Conservation (phyloP, 1,140 invertebrate genomes). For the Bicyclus anynana region DNA sequence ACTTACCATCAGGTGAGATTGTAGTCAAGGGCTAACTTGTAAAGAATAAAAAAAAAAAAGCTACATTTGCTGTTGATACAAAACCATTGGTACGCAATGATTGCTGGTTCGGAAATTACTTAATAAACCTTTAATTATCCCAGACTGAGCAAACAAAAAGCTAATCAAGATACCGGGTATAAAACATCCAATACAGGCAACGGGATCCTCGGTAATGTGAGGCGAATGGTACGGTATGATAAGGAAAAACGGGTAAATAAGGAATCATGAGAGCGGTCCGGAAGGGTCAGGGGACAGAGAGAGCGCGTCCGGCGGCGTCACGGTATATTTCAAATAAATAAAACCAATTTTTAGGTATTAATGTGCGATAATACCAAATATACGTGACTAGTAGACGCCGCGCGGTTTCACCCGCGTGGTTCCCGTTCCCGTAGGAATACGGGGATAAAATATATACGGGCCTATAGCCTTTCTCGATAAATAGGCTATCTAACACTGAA, state of each 20-base stretch:
- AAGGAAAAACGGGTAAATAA: constrained; percentile 72
- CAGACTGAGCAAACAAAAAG: constrained; percentile 31
- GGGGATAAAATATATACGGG: no score
- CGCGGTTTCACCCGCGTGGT: no score
- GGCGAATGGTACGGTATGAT: constrained; percentile 61
- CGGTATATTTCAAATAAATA: constrained; percentile 15
- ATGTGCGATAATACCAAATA: not conserved
- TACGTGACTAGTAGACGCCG: no score
- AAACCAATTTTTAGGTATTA: not conserved
- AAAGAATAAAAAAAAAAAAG: no score
- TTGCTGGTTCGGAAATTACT: not conserved
- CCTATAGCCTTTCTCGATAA: no score
- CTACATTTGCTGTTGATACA: no score
- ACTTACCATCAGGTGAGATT: no score
- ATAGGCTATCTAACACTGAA: no score
- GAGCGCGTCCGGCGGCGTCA: constrained; percentile 44
- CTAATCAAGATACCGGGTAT: constrained; percentile 41
- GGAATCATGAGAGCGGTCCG: constrained; percentile 45
- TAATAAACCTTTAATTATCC: constrained; percentile 16
- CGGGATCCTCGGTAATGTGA: constrained; percentile 55
- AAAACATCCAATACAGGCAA: constrained; percentile 45
- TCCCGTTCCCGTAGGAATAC: no score
- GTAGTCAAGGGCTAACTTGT: no score
- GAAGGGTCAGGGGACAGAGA: constrained; percentile 42
- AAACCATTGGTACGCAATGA: not conserved